Conservation (phyloP, 2,888 invertebrate genomes). For the Branchipolynoe longqiensis region DNA sequence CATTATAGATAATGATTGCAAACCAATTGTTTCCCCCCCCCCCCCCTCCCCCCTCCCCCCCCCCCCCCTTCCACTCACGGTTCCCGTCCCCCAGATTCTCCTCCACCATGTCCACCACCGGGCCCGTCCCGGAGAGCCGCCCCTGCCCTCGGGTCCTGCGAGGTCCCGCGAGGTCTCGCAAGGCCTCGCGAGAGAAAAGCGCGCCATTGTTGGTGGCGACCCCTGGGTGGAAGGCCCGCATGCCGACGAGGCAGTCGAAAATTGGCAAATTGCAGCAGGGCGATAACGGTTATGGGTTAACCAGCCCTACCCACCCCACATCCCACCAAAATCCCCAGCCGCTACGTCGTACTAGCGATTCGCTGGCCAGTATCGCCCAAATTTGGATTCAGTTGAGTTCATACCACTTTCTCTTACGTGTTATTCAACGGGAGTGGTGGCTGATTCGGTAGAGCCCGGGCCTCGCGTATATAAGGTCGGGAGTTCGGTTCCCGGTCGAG, state of each 20-base stretch:
- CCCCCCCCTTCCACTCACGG: neutral
- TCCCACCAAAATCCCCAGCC: neutral
- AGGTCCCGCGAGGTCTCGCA: constrained; percentile 28
- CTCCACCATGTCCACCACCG: neutral
- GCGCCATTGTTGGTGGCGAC: constrained; percentile 19
- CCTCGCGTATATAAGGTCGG: too few species aligned
- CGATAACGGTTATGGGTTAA: constrained; percentile 50
- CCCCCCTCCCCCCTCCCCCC: neutral
- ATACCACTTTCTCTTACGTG: too few species aligned
- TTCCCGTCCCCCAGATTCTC: neutral
- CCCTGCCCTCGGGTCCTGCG: constrained; percentile 1
- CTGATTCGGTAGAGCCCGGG: too few species aligned
- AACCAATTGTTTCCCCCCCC: constrained; percentile 32
- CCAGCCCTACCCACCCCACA: neutral
- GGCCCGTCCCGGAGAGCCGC: neutral
- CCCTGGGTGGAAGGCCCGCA: constrained; percentile 10
- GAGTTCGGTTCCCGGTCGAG: too few species aligned
- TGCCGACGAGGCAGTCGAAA: constrained; percentile 10
- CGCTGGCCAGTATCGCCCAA: too few species aligned
- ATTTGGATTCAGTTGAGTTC: too few species aligned
- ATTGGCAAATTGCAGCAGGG: constrained; percentile 35
- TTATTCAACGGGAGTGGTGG: too few species aligned
- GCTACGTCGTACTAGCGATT: too few species aligned
- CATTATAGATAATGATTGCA: neutral
- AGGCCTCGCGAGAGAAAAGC: constrained; percentile 20